phyloP scores from a whole-genome alignment of 2,113 vertebrate species.

The Herpetotheres cachinnans region DNA sequence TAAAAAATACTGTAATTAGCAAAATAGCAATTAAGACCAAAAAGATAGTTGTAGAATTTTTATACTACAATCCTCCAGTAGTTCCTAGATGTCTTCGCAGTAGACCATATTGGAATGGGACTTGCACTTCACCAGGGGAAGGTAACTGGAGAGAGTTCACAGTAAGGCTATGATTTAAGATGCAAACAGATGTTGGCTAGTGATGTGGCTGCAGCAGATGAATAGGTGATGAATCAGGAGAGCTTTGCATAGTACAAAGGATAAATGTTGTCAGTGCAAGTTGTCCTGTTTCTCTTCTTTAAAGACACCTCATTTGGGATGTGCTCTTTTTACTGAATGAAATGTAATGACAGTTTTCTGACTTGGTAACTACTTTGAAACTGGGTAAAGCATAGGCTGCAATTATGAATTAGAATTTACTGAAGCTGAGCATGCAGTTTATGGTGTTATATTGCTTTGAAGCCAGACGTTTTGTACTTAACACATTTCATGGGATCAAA shows the following conservation, averaged over 20 bases:
- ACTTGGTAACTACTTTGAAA: slow-evolving; percentile 41
- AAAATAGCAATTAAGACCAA: background rate
- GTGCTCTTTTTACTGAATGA: background rate
- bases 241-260: slow-evolving; percentile 35
- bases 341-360: slow-evolving; percentile 27
- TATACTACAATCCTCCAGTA: background rate
- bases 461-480: background rate
- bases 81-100: background rate
- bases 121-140: background rate
- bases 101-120: background rate
- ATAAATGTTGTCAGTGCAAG: slow-evolving; percentile 15
- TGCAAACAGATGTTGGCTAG: background rate
- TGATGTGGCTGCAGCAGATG: background rate
- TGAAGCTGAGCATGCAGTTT: background rate
- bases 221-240: slow-evolving; percentile 54
- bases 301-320: slow-evolving; percentile 53
- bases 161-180: slow-evolving; percentile 23
- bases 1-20: background rate
- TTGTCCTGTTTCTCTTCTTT: slow-evolving; percentile 48
- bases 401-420: slow-evolving; percentile 25
- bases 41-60: background rate
- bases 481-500: background rate
- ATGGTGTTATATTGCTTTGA: background rate
- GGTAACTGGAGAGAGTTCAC: background rate
- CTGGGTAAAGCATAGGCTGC: background rate